These are phyloP conservation scores for Myripristis jacobus DNA, from an alignment of 2,797 vertebrate genomes.

Conservation along the genomic window DNA sequence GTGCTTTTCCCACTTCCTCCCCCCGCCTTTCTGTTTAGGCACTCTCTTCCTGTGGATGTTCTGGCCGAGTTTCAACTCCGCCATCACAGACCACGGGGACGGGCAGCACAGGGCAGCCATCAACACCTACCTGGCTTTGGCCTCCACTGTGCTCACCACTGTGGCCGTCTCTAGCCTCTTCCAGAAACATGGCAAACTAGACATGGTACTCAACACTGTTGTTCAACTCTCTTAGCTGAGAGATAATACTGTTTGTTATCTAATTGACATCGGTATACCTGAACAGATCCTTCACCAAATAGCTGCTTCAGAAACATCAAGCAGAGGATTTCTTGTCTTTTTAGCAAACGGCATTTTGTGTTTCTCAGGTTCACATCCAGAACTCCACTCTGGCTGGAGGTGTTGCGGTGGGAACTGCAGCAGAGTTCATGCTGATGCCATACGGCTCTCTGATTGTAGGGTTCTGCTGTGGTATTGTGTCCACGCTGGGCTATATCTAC, in stretches of 20 bases:
- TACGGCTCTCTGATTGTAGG: constrained; percentile 94
- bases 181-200: constrained; percentile 93
- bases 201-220: constrained; percentile 86
- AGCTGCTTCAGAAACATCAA: neutral
- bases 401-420: constrained; percentile 94
- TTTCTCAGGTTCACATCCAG: constrained; percentile 94
- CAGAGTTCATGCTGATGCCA: constrained; percentile 95
- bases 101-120: constrained; percentile 94
- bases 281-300: neutral
- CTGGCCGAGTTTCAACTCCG: constrained; percentile 99
- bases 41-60: constrained; percentile 98
- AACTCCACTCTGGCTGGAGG: constrained; percentile 95
- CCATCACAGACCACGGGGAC: constrained; percentile 90
- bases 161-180: constrained; percentile 92
- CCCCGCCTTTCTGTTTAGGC: constrained; percentile 75
- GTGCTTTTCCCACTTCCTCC: neutral
- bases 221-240: neutral
- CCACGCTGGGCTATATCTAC: constrained; percentile 91
- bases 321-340: neutral
- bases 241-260: too few species aligned
- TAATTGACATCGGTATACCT: neutral
- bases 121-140: constrained; percentile 95
- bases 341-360: neutral
- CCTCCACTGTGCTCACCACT: constrained; percentile 90
- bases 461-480: constrained; percentile 90